phyloP scores from a whole-genome alignment of 2,797 vertebrate genomes.

The Monodelphis domestica region DNA sequence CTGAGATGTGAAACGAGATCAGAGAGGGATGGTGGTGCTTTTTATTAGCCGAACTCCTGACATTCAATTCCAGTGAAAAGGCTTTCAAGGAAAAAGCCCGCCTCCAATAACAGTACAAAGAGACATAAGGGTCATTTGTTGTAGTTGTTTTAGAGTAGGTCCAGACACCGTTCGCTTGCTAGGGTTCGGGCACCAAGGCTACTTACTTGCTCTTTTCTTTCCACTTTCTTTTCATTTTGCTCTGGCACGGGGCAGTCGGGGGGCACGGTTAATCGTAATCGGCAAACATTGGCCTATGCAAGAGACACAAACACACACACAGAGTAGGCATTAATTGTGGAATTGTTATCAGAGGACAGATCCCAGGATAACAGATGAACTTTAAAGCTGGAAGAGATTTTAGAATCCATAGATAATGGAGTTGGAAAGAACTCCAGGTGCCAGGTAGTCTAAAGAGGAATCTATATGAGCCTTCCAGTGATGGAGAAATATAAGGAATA shows the following conservation, averaged over 20 bases:
- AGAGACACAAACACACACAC: slow-evolving; percentile 27
- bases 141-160: not conserved
- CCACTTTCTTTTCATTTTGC: slow-evolving; percentile 81
- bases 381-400: not conserved
- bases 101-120: not conserved
- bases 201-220: slow-evolving; percentile 89
- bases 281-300: slow-evolving; percentile 90
- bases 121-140: not conserved
- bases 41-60: not conserved
- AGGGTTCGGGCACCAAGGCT: not conserved
- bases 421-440: not conserved
- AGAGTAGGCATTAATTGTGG: slow-evolving; percentile 3
- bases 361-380: not conserved
- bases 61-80: not conserved
- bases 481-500: not conserved
- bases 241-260: slow-evolving; percentile 82
- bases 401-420: not conserved
- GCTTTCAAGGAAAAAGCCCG: not conserved
- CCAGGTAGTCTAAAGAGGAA: not conserved
- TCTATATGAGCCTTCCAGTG: not conserved
- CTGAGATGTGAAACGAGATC: not conserved
- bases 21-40: not conserved
- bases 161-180: not conserved
- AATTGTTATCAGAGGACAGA: not conserved
- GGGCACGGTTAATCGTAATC: slow-evolving; percentile 93